These are phyloP conservation scores for Diabrotica virgifera DNA, from an alignment of 1,140 invertebrate genomes.

Conservation along the genomic window DNA sequence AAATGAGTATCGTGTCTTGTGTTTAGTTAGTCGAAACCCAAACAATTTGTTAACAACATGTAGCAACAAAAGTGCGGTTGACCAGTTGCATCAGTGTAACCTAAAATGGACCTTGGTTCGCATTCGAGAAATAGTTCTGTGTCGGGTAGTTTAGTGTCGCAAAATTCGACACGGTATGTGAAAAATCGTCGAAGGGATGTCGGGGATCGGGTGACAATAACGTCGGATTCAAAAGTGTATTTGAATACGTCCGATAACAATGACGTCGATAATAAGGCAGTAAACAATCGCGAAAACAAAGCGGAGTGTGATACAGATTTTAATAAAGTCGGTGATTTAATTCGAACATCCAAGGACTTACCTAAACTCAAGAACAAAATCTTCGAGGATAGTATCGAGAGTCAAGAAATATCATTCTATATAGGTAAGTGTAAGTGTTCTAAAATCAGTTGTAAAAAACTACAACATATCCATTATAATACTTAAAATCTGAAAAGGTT, in stretches of 20 bases:
- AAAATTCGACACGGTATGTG: background rate
- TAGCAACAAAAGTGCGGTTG: background rate
- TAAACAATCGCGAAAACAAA: background rate
- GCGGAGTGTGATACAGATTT: constrained; percentile 23
- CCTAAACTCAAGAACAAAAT: constrained; percentile 37
- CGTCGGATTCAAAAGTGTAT: constrained; percentile 39
- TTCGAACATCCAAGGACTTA: constrained; percentile 30
- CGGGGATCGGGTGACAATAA: constrained; percentile 41
- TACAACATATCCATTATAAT: too few relatives aligned
- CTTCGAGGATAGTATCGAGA: constrained; percentile 40
- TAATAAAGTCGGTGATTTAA: constrained; percentile 22
- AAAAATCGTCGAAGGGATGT: constrained; percentile 36
- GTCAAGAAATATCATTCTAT: constrained; percentile 39
- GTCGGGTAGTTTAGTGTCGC: background rate
- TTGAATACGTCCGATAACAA: constrained; percentile 11
- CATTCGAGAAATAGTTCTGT: constrained; percentile 11
- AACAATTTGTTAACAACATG: background rate
- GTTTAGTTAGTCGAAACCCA: background rate
- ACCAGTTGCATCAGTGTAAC: background rate
- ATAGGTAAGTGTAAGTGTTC: constrained; percentile 32
- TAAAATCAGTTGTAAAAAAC: too few relatives aligned
- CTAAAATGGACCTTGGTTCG: background rate
- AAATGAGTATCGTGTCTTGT: background rate
- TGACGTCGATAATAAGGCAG: background rate
- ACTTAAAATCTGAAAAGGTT: too few relatives aligned